Evolutionary conservation across 35 echinoderm and acorn worm genomes (phyloP), one percentile per base, ranked within the genome.

Genomic region (Stichopus chloronotus): DNA sequence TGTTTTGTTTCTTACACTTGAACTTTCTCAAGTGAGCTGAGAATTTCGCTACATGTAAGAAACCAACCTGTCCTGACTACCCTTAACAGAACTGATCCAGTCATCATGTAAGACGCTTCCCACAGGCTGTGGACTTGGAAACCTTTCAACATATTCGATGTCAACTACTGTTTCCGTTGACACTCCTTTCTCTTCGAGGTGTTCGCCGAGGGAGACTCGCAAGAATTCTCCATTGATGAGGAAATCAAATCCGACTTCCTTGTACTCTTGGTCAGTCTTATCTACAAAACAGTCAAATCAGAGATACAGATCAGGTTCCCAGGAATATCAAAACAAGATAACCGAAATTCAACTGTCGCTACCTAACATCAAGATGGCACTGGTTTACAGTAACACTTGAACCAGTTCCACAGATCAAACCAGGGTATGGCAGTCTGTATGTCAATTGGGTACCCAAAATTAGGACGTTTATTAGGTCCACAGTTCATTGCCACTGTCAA

Each of bases 41-140:
- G 30, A 43, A 43, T 43, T 43, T 43, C 30, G 3, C 30, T 43
- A 43, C 30, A 43, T 43, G 30, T 43, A 25, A 89, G 52, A n/a
- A 57, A 60, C 96, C 72, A 14, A 98, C 97, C 92, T 89, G 59
- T 96, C 83, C 63, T 72, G 68, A 56, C 7, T 58, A 13, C 84
- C 93, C 59, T 96, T 92, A 19, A 98, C 92, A 79, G 78, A 55
- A 92, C 97, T 98, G 77, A 98, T 93, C 97, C 97, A 98, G 54
- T 98, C 97, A 90, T 98, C 97, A 86, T 98, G 97, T 8, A 98
- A 88, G 6, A 98, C 92, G 80, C 97, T 98, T 25, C 97, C 97
- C n/a, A 94, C 93, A 30, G 97, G 97, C 53, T 96, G 53, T 3
- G 97, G 95, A 25, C 95, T 94, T 55, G 97, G 93, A 43, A 96